Conservation (phyloP, 1,140 invertebrate species). For the Drosophila yakuba region DNA sequence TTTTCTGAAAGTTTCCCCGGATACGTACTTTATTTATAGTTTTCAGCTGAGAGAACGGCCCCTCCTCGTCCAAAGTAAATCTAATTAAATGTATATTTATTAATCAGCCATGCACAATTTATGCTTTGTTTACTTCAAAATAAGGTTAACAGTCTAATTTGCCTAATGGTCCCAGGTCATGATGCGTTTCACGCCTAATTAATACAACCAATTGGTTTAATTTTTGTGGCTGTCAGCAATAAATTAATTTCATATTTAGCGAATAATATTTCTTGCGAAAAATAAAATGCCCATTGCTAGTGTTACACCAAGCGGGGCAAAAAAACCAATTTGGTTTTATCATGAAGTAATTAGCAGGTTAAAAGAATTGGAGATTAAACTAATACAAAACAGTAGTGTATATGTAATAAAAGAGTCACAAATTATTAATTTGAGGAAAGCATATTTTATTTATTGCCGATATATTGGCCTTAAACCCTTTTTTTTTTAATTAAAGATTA, state of each 20-base stretch:
- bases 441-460: too few species aligned
- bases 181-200: conserved; percentile 61
- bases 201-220: conserved; percentile 67
- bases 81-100: conserved; percentile 44
- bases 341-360: conserved; percentile 24
- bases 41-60: not conserved
- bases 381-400: not conserved
- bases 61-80: conserved; percentile 1
- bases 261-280: conserved; percentile 32
- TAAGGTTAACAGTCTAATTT: conserved; percentile 52
- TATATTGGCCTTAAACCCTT: too few species aligned
- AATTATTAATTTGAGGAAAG: too few species aligned
- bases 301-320: not conserved
- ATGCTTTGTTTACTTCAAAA: conserved; percentile 28
- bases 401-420: too few species aligned
- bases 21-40: conserved; percentile 30
- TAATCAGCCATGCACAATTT: conserved; percentile 38
- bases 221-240: conserved; percentile 71
- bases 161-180: conserved; percentile 43
- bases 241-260: conserved; percentile 50
- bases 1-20: conserved; percentile 50
- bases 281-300: conserved; percentile 31
- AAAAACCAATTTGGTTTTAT: not conserved
- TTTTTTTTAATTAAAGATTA: too few species aligned
- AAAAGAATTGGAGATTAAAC: conserved; percentile 3